These are phyloP conservation scores for Scaptomyza polygonia DNA, from an alignment of 2,888 invertebrate genomes.

Conservation along the genomic window DNA sequence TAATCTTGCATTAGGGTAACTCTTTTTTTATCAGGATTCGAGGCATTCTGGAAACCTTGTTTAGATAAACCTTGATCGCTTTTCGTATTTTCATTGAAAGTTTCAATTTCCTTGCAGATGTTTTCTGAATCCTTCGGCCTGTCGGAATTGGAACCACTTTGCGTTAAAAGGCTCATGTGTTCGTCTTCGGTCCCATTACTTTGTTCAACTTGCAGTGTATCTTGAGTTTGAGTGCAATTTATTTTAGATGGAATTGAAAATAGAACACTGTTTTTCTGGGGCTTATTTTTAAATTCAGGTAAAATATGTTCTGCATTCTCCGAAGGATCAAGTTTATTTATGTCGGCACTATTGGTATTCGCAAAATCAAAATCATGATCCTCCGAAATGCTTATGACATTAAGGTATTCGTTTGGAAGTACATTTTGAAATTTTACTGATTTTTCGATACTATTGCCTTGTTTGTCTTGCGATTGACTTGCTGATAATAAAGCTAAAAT, in stretches of 20 bases:
- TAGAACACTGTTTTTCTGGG: background rate
- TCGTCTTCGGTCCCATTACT: background rate
- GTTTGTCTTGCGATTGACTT: background rate
- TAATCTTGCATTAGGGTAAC: background rate
- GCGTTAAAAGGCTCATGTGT: background rate
- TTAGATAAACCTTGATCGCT: background rate
- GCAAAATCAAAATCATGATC: background rate
- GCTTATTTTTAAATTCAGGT: background rate
- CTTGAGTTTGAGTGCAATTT: background rate
- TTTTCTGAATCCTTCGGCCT: background rate
- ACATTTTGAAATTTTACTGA: slow-evolving; percentile 32
- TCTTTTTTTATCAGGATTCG: background rate
- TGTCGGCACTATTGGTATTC: background rate
- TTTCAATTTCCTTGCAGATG: no score
- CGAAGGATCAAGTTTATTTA: background rate
- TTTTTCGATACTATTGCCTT: slow-evolving; percentile 7
- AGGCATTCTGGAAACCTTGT: accelerated
- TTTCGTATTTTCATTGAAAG: no score
- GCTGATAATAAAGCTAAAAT: background rate
- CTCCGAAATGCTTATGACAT: slow-evolving; percentile 14
- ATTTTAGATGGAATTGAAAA: background rate
- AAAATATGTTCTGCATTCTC: background rate
- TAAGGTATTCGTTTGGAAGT: slow-evolving; percentile 34
- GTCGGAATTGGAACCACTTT: background rate
- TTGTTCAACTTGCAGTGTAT: background rate